Evolutionary conservation across 2,113 vertebrate species (phyloP), one percentile per base, ranked within the genome.

Genomic region (Esox niger): DNA sequence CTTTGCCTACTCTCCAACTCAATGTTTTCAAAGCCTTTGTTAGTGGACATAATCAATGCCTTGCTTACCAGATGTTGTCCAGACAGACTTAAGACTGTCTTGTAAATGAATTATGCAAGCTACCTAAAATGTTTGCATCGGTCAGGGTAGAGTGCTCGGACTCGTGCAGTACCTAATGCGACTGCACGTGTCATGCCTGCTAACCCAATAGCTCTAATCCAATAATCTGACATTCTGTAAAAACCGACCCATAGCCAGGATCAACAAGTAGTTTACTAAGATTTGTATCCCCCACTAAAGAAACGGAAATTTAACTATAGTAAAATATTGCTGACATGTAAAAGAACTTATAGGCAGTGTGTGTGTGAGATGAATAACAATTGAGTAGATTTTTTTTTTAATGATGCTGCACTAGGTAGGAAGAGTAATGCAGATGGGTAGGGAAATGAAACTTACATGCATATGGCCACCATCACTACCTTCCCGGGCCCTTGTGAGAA

Each of bases 381-480:
- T 43, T 15, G 38, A 15, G 38, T 43, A 43, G n/a, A n/a, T n/a
- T n/a, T n/a, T n/a, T n/a, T n/a, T n/a, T n/a, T 6, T 52, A 52
- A 52, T 23, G 47, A 23, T 21, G 21, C 47, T 9, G 21, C 17
- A 4, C 15, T 4, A 15, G 38, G 13, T n/a, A 38, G 32, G 32
- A 33, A 11, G 38, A 4, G 15, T 10, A 43, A 17, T 4, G 17
- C 38, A 43, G 15, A 43, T 4, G 15, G 13, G 35, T n/a, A n/a
- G n/a, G 47, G 2, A 23, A 43, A 25, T 6, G 21, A 25, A 6
- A 93, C 97, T 95, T 93, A 99, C 97, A 99, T 98, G 91, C 96
- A 99, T 85, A 99, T 98, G 57, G 97, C 97, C 43, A 99, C 96
- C 93, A 95, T 97, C 61, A 99, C 97, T 81, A 99, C 97, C 80